Evolutionary conservation across 1,140 invertebrate species (phyloP), one percentile per base, ranked within the genome.

Genomic region (Parapsyche elsis): DNA sequence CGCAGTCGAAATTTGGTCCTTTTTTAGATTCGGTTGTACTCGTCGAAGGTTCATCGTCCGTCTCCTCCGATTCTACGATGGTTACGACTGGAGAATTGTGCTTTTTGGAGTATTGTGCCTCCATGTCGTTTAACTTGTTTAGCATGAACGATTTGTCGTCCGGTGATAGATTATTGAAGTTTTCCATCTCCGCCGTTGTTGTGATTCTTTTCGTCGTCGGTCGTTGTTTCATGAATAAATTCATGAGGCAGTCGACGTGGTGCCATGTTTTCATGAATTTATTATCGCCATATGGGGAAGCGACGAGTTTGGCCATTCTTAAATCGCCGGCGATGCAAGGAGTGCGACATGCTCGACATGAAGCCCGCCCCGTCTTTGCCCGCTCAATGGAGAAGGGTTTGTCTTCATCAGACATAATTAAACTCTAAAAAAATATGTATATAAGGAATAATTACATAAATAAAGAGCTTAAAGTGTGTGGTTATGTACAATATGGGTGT

Each of bases 311-410:
- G 0, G 92, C 95, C 19, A 97, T 89, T 76, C 95, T 88, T 45
- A 96, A 83, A 53, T 91, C 87, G 23, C 92, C 94, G 85, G 93
- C 92, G 4, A 92, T 91, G 84, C 96, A 94, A 84, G 94, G 93
- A 74, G 91, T 87, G 88, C 96, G 97, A 86, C 96, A 97, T 86
- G 94, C 94, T 85, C 96, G 96, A 85, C 96, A 97, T n/a, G 91
- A 91, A 0, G 95, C 94, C 53, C 94, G 90, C 0, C 94, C 94
- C 0, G 92, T 91, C 87, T 96, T 96, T 0, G 95, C 95, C 81
- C 93, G 90, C 79, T 96, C 95, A 12, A 93, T 90, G 49, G 89
- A 91, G 85, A 94, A 95, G 1, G 90, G 90, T 80, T 53, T 10
- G 90, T 7, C 90, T 0, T 85, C 84, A 74, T n/a, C 64, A 9